These are phyloP conservation scores for Melieria omissa DNA, from an alignment of 2,888 invertebrate species.

Conservation along the genomic window DNA sequence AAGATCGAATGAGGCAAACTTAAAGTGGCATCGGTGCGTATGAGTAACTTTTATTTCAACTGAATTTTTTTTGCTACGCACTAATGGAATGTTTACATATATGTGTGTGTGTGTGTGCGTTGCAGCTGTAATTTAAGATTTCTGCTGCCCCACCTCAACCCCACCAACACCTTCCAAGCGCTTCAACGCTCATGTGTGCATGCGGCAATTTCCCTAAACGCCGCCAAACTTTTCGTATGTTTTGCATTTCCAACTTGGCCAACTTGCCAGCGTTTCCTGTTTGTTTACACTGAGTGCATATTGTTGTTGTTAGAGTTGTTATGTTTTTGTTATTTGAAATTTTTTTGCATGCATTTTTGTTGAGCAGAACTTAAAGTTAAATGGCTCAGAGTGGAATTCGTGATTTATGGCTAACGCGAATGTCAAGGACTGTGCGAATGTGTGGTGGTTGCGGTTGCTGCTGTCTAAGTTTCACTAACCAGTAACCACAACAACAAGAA, in stretches of 20 bases:
- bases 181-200: too few species aligned
- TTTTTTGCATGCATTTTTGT: constrained; percentile 14
- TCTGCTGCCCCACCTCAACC: too few species aligned
- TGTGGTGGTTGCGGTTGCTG: constrained; percentile 19
- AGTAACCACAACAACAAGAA: not conserved
- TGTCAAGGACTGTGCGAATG: constrained; percentile 41
- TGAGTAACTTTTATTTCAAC: too few species aligned
- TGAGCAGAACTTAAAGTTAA: constrained; percentile 40
- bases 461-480: constrained; percentile 3
- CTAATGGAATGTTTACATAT: too few species aligned
- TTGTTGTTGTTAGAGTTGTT: not conserved
- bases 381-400: constrained; percentile 44
- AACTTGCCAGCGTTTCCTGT: not conserved
- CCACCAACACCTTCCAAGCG: too few species aligned
- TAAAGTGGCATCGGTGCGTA: not conserved
- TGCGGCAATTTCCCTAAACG: too few species aligned
- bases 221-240: not conserved
- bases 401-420: constrained; percentile 44
- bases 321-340: constrained; percentile 23
- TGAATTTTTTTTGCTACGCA: too few species aligned
- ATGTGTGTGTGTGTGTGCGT: too few species aligned
- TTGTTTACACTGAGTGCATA: too few species aligned
- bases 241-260: constrained; percentile 21
- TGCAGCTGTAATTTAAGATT: too few species aligned
- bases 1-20: not conserved